phyloP scores from a whole-genome alignment of 2,888 invertebrate genomes.

The Lingula anatina region DNA sequence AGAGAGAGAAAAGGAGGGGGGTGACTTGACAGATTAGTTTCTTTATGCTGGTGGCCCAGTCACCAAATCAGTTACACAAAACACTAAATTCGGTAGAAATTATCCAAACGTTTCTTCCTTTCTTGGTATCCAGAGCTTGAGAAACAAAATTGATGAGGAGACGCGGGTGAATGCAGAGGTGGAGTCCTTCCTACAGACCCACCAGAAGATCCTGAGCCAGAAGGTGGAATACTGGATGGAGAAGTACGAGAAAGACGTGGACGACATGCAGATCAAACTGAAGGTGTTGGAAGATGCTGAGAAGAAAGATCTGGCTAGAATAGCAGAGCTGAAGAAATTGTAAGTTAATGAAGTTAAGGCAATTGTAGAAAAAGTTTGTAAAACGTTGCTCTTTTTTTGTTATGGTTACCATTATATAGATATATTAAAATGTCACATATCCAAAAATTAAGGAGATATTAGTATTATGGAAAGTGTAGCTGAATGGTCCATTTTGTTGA shows the following conservation, averaged over 20 bases:
- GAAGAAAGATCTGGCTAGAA: constrained; percentile 47
- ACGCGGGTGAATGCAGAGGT: constrained; percentile 48
- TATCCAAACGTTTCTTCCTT: too few relatives aligned
- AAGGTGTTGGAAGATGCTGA: constrained; percentile 49
- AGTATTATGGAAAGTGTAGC: too few relatives aligned
- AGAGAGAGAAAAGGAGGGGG: too few relatives aligned
- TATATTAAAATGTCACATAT: background rate
- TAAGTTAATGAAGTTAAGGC: constrained; percentile 20
- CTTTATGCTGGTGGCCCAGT: too few relatives aligned
- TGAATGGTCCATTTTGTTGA: too few relatives aligned
- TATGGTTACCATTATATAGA: background rate
- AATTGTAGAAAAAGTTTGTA: background rate
- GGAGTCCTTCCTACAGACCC: constrained; percentile 42
- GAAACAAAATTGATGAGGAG: constrained; percentile 47
- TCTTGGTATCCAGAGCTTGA: constrained; percentile 32
- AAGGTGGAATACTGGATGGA: constrained; percentile 51
- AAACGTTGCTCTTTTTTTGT: background rate
- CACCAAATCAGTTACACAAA: too few relatives aligned
- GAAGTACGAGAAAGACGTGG: constrained; percentile 49
- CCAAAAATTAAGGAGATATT: too few relatives aligned
- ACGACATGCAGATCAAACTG: constrained; percentile 47
- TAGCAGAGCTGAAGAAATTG: constrained; percentile 49
- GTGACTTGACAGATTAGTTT: too few relatives aligned
- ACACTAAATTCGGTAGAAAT: too few relatives aligned
- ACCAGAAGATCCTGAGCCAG: too few relatives aligned